Percentiles rank a stretch among this genome's conserved stretches.
Evolutionary conservation across 2,113 vertebrate genomes (phyloP).

Genomic region (Menura novaehollandiae): DNA sequence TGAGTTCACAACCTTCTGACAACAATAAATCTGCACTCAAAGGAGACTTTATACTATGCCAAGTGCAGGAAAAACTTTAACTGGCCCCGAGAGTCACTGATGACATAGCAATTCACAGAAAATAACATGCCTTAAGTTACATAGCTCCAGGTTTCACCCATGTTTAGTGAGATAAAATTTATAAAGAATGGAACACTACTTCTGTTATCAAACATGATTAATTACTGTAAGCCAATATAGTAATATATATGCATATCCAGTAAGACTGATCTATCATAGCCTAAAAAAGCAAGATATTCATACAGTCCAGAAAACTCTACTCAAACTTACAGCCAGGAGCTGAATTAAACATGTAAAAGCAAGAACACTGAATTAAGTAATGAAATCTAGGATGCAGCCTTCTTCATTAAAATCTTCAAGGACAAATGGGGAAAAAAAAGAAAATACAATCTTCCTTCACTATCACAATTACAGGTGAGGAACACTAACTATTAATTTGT

Average conservation of each 20-base stretch:
- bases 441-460: not conserved
- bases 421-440: not conserved
- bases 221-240: not conserved
- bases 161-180: not conserved
- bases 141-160: not conserved
- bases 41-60: not conserved
- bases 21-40: not conserved
- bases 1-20: not conserved
- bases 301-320: not conserved
- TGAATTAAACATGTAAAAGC: not conserved
- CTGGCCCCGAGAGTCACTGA: not conserved
- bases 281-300: not conserved
- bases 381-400: not conserved
- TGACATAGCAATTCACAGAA: not conserved
- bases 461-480: not conserved
- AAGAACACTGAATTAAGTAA: not conserved
- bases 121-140: not conserved
- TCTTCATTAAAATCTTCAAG: not conserved
- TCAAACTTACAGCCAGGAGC: not conserved
- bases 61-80: not conserved
- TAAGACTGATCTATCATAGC: not conserved
- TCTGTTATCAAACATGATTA: not conserved
- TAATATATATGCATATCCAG: not conserved
- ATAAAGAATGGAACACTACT: not conserved
- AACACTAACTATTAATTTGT: not conserved